Evolutionary conservation across 2,888 invertebrate species (phyloP).

Genomic region (Julus scanicus): DNA sequence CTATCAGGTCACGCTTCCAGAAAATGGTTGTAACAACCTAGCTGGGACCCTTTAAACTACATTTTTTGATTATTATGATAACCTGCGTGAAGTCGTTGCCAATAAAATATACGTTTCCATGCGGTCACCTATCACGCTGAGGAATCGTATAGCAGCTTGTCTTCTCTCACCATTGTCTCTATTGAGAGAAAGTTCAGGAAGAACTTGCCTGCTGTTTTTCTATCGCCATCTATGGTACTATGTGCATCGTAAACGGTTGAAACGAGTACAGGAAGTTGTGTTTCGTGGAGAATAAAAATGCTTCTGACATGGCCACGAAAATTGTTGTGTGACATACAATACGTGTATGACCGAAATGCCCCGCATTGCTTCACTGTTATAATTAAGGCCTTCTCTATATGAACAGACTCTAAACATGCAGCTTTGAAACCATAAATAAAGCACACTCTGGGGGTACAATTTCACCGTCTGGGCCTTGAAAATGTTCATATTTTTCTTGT

Average conservation of each 20-base stretch:
- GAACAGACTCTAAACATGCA: not conserved
- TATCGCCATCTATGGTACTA: not conserved
- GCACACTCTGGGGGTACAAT: not conserved
- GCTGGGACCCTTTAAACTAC: slow-evolving; percentile 19
- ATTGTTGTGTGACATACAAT: not conserved
- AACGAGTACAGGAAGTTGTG: slow-evolving; percentile 6
- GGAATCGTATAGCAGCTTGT: not conserved
- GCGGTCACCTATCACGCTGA: not conserved
- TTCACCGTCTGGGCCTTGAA: not conserved
- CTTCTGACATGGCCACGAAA: not conserved
- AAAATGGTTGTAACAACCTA: not conserved
- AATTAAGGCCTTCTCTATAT: not conserved
- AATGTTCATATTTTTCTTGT: not conserved
- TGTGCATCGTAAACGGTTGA: not conserved
- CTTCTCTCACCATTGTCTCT: not conserved
- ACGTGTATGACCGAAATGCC: not conserved
- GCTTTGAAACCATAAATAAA: not conserved
- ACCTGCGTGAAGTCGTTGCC: slow-evolving; percentile 22
- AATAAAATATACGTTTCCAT: slow-evolving; percentile 7
- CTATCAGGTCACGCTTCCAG: slow-evolving; percentile 6
- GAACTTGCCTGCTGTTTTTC: slow-evolving; percentile 1
- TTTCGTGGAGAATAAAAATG: not conserved
- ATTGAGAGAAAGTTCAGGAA: not conserved
- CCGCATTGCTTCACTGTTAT: not conserved
- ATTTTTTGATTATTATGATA: slow-evolving; percentile 7